These are phyloP conservation scores for Mergus octosetaceus DNA, from an alignment of 2,797 vertebrate genomes.

Conservation along the genomic window DNA sequence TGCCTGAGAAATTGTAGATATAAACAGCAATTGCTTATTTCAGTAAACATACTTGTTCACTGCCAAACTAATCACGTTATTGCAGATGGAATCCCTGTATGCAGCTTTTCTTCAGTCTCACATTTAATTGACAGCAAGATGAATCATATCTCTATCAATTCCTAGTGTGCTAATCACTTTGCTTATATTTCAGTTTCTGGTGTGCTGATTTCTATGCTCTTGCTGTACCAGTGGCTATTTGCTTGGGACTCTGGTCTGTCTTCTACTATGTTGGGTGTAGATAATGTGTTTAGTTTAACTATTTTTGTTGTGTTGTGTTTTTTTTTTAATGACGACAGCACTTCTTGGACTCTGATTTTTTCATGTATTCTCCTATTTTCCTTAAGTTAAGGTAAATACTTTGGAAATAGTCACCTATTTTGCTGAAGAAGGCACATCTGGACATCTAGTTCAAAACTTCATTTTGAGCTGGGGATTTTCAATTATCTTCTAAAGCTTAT, in stretches of 20 bases:
- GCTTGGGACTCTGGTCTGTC: not conserved
- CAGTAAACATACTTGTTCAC: conserved; percentile 69
- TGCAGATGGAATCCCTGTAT: conserved; percentile 66
- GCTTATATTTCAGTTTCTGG: not conserved
- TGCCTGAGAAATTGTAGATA: conserved; percentile 70
- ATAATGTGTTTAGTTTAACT: not conserved
- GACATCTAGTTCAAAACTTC: accelerated
- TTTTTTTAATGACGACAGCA: too few species aligned
- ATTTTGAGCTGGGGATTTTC: not conserved
- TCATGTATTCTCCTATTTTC: not conserved
- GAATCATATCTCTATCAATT: conserved; percentile 65
- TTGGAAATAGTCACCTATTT: not conserved
- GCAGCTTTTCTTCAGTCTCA: conserved; percentile 55
- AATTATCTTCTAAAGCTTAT: not conserved
- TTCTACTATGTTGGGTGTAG: not conserved
- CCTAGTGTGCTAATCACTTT: conserved; percentile 5
- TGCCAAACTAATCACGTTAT: conserved; percentile 65
- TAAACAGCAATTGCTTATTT: conserved; percentile 72
- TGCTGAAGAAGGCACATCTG: not conserved
- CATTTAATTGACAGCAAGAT: conserved; percentile 67
- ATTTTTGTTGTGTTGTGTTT: too few species aligned
- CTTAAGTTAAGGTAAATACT: not conserved
- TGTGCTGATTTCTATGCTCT: not conserved
- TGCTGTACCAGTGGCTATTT: not conserved
- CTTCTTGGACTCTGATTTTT: not conserved